Percentiles rank a stretch among this genome's conserved stretches.
Evolutionary conservation across 2,888 invertebrate species (phyloP).

Genomic region (Macrophya annulata): DNA sequence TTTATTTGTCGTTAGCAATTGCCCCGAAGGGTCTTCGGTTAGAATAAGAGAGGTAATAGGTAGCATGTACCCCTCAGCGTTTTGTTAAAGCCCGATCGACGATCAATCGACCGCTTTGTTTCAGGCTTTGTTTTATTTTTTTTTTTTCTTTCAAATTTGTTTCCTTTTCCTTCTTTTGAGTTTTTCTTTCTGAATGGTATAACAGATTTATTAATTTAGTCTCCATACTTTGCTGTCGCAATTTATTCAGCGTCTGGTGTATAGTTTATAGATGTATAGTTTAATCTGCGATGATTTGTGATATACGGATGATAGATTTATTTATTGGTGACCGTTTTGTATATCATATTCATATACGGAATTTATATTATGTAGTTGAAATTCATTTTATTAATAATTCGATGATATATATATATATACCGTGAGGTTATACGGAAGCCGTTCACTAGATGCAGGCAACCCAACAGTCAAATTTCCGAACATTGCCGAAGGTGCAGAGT

Average conservation of each 20-base stretch:
- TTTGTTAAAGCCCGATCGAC: neutral
- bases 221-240: neutral
- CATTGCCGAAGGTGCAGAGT: too few species aligned
- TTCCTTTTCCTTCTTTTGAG: neutral
- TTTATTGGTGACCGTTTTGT: neutral
- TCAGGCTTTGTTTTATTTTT: neutral
- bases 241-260: too few species aligned
- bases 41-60: neutral
- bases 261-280: neutral
- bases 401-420: too few species aligned
- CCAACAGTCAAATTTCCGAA: too few species aligned
- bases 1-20: constrained; percentile 13
- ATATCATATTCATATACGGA: neutral
- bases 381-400: neutral
- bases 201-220: neutral
- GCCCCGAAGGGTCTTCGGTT: neutral
- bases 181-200: neutral
- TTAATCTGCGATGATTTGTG: neutral
- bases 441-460: too few species aligned
- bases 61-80: neutral
- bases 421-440: too few species aligned
- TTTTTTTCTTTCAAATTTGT: neutral
- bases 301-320: too few species aligned
- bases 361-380: neutral
- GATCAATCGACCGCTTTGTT: neutral